phyloP scores from a whole-genome alignment of 2,113 vertebrate species.

The Triplophysa tibetana region DNA sequence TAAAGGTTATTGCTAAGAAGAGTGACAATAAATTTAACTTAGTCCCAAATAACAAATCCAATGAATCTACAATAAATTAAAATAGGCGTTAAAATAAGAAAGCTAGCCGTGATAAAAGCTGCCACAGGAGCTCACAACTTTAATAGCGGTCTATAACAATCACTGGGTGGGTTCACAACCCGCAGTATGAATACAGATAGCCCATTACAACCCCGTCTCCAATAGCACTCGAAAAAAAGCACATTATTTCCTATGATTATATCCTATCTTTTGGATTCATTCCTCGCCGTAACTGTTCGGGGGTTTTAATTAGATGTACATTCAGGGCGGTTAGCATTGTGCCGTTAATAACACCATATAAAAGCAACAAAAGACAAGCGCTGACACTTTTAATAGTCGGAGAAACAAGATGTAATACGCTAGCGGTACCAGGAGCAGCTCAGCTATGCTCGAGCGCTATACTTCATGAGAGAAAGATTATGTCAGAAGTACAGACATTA shows the following conservation, averaged over 20 bases:
- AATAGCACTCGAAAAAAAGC: slow-evolving; percentile 63
- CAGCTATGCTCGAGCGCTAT: slow-evolving; percentile 53
- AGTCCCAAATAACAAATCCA: slow-evolving; percentile 33
- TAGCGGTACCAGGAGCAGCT: slow-evolving; percentile 72
- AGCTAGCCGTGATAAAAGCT: slow-evolving; percentile 35
- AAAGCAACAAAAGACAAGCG: slow-evolving; percentile 74
- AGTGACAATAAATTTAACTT: slow-evolving; percentile 30
- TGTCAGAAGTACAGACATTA: slow-evolving; percentile 69
- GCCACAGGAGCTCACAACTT: slow-evolving; percentile 52
- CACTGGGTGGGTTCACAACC: slow-evolving; percentile 61
- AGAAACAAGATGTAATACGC: slow-evolving; percentile 78
- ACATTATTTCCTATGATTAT: slow-evolving; percentile 74
- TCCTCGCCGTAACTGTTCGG: slow-evolving; percentile 69
- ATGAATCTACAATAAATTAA: slow-evolving; percentile 37
- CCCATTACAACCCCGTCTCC: slow-evolving; percentile 58
- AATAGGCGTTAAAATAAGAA: slow-evolving; percentile 33
- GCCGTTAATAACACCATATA: slow-evolving; percentile 77
- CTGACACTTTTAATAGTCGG: slow-evolving; percentile 80
- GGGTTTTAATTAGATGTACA: slow-evolving; percentile 74
- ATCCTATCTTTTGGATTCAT: slow-evolving; percentile 70
- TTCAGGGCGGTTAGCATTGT: slow-evolving; percentile 62
- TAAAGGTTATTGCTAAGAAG: not conserved
- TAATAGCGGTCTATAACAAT: slow-evolving; percentile 60
- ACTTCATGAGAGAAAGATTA: slow-evolving; percentile 69
- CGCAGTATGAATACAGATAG: slow-evolving; percentile 60